These are phyloP conservation scores for rabbit (Oryctolagus cuniculus) DNA, from an alignment of 2,113 vertebrate genomes.

Conservation along the genomic window DNA sequence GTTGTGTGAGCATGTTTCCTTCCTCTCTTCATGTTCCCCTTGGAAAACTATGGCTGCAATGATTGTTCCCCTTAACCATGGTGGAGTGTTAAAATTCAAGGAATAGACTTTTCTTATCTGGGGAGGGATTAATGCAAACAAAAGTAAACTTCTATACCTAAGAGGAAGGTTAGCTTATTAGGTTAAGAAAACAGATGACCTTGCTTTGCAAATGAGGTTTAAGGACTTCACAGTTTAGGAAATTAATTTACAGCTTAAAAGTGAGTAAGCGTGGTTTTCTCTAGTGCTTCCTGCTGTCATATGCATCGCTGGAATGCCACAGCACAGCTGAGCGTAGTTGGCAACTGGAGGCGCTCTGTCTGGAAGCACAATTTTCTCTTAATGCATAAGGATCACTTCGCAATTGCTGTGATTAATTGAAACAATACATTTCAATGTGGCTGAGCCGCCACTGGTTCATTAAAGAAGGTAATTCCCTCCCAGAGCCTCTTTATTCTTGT, in stretches of 20 bases:
- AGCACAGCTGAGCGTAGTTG: constrained; percentile 38
- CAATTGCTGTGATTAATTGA: constrained; percentile 83
- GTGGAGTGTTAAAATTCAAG: not conserved
- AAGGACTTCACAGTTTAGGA: constrained; percentile 52
- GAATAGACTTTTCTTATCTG: not conserved
- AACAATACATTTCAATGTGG: constrained; percentile 84
- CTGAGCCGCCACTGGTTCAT: constrained; percentile 76
- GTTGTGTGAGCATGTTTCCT: not conserved
- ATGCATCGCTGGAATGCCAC: constrained; percentile 32
- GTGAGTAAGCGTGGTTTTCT: constrained; percentile 25
- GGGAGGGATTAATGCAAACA: not conserved
- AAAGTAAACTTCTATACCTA: not conserved
- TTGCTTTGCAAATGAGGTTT: not conserved
- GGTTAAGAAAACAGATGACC: constrained; percentile 52
- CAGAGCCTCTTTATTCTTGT: constrained; percentile 12
- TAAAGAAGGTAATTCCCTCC: constrained; percentile 71
- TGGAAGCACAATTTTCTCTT: constrained; percentile 81
- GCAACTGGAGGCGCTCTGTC: constrained; percentile 52
- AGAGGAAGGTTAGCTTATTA: not conserved
- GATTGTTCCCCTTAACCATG: not conserved
- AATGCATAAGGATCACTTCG: constrained; percentile 79
- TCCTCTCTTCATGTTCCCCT: not conserved
- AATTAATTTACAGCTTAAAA: constrained; percentile 73
- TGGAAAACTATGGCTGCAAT: not conserved
- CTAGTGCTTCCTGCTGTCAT: constrained; percentile 26